phyloP scores from a whole-genome alignment of 1,140 invertebrate genomes.

The Gonioctena quinquepunctata region DNA sequence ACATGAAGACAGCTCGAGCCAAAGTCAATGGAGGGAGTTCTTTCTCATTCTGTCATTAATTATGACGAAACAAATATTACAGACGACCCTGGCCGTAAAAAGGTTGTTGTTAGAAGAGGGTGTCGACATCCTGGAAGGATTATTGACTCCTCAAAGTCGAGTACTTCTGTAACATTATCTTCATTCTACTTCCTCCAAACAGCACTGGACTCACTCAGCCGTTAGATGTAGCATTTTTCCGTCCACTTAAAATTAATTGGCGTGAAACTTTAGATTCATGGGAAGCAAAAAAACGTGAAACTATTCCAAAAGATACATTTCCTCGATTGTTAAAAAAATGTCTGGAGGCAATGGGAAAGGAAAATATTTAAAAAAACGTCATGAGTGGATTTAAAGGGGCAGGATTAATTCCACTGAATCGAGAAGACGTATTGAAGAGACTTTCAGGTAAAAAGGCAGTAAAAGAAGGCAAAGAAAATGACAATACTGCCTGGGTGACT shows the following conservation, averaged over 20 bases:
- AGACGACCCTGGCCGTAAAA: constrained; percentile 17
- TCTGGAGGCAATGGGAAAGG: constrained; percentile 15
- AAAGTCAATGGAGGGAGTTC: not conserved
- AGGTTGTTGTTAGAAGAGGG: constrained; percentile 41
- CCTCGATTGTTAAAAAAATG: constrained; percentile 36
- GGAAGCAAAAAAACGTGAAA: constrained; percentile 33
- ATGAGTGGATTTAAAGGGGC: constrained; percentile 32
- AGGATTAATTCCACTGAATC: constrained; percentile 40
- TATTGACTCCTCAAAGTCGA: constrained; percentile 44
- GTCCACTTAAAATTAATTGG: constrained; percentile 52
- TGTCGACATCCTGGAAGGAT: constrained; percentile 49
- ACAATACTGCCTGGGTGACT: not conserved
- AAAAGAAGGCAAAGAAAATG: constrained; percentile 10
- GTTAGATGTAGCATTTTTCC: constrained; percentile 53
- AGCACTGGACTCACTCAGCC: constrained; percentile 55
- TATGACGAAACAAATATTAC: constrained; percentile 14
- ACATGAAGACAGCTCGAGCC: constrained; percentile 1
- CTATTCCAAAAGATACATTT: constrained; percentile 38
- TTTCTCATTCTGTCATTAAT: constrained; percentile 8
- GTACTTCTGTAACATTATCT: constrained; percentile 36
- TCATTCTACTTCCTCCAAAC: constrained; percentile 54
- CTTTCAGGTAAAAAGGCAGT: not conserved
- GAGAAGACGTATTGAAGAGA: constrained; percentile 23
- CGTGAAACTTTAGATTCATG: constrained; percentile 43
- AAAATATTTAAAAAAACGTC: constrained; percentile 29